Evolutionary conservation across 2,113 vertebrate species (phyloP).

Genomic region (Tragulus kanchil): DNA sequence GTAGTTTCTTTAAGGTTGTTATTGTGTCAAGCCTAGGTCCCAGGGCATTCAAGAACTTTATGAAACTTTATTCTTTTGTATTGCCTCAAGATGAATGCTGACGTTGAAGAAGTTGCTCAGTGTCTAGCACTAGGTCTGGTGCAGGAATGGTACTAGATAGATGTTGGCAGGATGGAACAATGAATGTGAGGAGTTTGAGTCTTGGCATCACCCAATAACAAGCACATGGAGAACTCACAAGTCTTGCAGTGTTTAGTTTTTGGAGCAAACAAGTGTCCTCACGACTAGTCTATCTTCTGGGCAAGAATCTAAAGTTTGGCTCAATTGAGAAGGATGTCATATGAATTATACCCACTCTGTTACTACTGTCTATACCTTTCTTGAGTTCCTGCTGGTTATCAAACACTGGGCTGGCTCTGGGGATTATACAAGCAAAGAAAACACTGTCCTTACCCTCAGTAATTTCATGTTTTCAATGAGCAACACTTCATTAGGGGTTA

Average conservation of each 20-base stretch:
- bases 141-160: background rate
- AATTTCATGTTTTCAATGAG: background rate
- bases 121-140: background rate
- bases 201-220: background rate
- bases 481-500: background rate
- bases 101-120: background rate
- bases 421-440: conserved; percentile 19
- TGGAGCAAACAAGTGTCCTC: background rate
- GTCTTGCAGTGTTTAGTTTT: background rate
- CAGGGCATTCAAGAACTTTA: background rate
- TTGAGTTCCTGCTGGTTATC: background rate
- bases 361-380: background rate
- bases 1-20: background rate
- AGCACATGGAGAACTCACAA: background rate
- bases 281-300: background rate
- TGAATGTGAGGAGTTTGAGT: background rate
- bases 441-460: background rate
- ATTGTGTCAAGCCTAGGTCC: background rate
- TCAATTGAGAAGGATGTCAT: background rate
- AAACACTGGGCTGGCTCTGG: background rate
- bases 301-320: background rate
- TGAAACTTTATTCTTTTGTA: background rate
- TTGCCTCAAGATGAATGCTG: background rate
- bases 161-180: background rate
- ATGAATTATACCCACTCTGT: background rate